Evolutionary conservation across 37 sponge, comb jelly and placozoan genomes (phyloP), one percentile per base, ranked within the genome.

Genomic region (Diacarnus erythraeanus): DNA sequence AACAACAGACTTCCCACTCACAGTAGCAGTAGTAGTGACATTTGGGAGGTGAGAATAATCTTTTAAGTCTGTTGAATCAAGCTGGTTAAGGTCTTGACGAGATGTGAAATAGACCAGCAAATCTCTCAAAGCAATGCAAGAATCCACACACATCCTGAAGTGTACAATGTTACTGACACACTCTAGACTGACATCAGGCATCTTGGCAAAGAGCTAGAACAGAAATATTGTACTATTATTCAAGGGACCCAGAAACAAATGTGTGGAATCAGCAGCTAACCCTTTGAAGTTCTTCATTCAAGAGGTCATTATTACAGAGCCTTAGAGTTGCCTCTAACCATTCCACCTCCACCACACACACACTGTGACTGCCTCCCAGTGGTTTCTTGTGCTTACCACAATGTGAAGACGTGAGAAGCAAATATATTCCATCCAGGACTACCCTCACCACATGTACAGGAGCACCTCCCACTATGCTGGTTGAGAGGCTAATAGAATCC

Each of bases 61-160:
- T 47, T 47, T 47, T 15, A 12, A 47, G 51, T 47, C 51, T 47
- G 64, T 25, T 23, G 20, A 23, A 63, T n/a, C 64, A 63, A 15
- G 30, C 64, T 27, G 59, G 6, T 72, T 68, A 2, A 89, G 72
- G 84, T 94, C 94, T 30, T 85, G 87, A 36, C 86, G 44, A 0
- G 85, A 64, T 38, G 96, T 74, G 33, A 90, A 43, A 70, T 95
- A 97, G 29, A 88, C 59, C 56, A 95, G 72, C 65, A 97, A 67
- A 75, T 95, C 92, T 37, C 95, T 69, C n/a, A 97, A 84, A 0
- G 91, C 91, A 39, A 84, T 80, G 71, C 88, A 86, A 2, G 94
- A 82, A 79, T 97, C 98, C 25, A 93, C 87, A 93, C 98, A 97
- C 43, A 93, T 90, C 36, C 84, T 73, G 58, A 97, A 54, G 37